Percentiles rank a stretch among this genome's conserved stretches.
Conservation (phyloP, 1,140 invertebrate genomes). For the Thaumatotibia leucotreta region DNA sequence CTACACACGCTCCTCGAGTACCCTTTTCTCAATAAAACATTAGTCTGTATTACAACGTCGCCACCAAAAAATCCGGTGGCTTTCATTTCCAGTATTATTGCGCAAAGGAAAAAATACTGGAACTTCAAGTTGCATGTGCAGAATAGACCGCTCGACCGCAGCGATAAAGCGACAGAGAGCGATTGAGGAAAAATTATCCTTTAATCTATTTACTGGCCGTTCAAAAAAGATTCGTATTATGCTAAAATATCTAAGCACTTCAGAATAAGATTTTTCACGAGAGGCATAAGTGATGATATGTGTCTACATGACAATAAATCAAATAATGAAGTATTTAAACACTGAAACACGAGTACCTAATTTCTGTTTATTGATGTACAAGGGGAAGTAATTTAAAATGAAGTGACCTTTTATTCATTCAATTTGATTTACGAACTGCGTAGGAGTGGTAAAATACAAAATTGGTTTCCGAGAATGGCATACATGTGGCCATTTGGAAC, state of each 20-base stretch:
- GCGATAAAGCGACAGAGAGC: constrained; percentile 29
- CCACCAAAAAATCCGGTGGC: background rate
- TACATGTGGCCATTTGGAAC: constrained; percentile 43
- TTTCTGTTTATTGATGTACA: background rate
- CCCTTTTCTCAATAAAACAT: background rate
- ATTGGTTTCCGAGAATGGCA: constrained; percentile 56
- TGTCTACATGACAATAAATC: too few species aligned
- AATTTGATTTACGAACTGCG: constrained; percentile 41
- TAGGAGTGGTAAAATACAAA: constrained; percentile 60
- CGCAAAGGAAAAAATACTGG: constrained; percentile 1
- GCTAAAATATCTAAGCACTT: background rate
- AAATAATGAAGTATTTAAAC: background rate
- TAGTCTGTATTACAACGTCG: background rate
- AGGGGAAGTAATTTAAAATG: background rate
- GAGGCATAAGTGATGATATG: too few species aligned
- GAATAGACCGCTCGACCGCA: constrained; percentile 6
- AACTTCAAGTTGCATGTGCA: constrained; percentile 5
- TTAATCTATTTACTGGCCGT: constrained; percentile 4
- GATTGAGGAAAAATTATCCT: constrained; percentile 31
- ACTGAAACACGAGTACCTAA: background rate
- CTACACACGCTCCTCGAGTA: background rate
- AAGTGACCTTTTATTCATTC: constrained; percentile 34
- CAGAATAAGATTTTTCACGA: too few species aligned
- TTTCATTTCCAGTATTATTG: background rate
- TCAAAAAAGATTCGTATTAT: background rate